phyloP scores from a whole-genome alignment of 2,888 invertebrate genomes.

The Epinotia nisella region DNA sequence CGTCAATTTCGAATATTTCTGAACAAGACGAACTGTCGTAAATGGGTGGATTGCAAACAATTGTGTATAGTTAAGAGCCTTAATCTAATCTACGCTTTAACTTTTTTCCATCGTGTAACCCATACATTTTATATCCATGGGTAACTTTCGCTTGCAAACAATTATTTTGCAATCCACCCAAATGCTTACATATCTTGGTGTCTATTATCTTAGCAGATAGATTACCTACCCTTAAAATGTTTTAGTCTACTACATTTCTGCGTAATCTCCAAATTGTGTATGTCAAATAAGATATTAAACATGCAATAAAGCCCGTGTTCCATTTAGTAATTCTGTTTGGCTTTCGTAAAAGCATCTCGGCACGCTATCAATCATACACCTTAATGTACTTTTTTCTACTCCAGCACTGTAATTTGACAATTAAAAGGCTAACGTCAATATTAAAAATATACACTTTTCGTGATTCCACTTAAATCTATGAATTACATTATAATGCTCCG shows the following conservation, averaged over 20 bases:
- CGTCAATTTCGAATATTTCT: neutral
- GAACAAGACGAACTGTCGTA: neutral
- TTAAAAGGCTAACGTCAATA: no score
- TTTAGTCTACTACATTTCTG: neutral
- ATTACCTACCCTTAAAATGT: neutral
- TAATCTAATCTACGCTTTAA: no score
- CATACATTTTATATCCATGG: no score
- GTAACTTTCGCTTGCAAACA: no score
- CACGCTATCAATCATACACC: constrained; percentile 22
- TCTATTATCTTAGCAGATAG: neutral
- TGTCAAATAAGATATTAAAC: constrained; percentile 19
- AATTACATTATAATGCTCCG: no score
- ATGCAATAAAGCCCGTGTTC: constrained; percentile 8
- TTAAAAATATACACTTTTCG: no score
- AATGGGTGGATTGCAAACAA: no score
- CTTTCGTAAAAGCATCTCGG: constrained; percentile 14
- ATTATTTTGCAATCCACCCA: no score
- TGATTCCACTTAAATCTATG: no score
- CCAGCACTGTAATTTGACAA: no score
- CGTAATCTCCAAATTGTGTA: constrained; percentile 8
- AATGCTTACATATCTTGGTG: neutral
- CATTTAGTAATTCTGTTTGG: constrained; percentile 25
- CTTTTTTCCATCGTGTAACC: no score
- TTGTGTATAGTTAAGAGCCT: no score
- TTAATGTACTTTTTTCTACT: constrained; percentile 34